phyloP scores from a whole-genome alignment of 2,113 vertebrate genomes.

The Toxostoma redivivum region DNA sequence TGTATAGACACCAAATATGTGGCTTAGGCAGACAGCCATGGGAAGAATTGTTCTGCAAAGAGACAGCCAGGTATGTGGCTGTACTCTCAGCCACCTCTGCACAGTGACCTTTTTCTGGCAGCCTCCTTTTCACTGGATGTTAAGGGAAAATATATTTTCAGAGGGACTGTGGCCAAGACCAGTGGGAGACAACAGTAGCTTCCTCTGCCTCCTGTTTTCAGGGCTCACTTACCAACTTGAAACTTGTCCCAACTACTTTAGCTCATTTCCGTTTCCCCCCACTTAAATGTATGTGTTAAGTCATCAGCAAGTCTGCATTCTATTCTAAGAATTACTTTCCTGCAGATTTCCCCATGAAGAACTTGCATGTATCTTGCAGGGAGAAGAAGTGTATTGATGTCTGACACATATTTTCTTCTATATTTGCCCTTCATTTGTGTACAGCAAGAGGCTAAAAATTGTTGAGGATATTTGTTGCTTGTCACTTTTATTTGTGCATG shows the following conservation, averaged over 20 bases:
- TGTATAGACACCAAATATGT: not conserved
- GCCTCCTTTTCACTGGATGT: not conserved
- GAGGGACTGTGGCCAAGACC: not conserved
- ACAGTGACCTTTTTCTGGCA: not conserved
- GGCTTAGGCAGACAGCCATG: not conserved
- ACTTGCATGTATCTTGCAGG: not conserved
- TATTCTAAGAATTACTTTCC: not conserved
- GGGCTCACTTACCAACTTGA: not conserved
- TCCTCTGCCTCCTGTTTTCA: not conserved
- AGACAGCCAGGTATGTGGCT: not conserved
- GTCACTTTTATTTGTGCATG: not conserved
- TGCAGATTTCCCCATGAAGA: not conserved
- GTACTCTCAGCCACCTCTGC: not conserved
- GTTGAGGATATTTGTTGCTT: conserved; percentile 42
- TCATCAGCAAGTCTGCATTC: not conserved
- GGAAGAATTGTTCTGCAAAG: not conserved
- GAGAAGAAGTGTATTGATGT: not conserved
- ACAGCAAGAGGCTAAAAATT: conserved; percentile 9
- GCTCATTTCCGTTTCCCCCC: not conserved
- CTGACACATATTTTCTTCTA: conserved; percentile 20
- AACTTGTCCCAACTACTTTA: not conserved
- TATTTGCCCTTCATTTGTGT: not conserved
- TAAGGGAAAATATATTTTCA: not conserved
- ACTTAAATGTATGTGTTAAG: not conserved
- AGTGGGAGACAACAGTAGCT: not conserved